Base-by-base conservation (phyloP, 2,797 vertebrate species). In the Tamandua tetradactyla region DNA sequence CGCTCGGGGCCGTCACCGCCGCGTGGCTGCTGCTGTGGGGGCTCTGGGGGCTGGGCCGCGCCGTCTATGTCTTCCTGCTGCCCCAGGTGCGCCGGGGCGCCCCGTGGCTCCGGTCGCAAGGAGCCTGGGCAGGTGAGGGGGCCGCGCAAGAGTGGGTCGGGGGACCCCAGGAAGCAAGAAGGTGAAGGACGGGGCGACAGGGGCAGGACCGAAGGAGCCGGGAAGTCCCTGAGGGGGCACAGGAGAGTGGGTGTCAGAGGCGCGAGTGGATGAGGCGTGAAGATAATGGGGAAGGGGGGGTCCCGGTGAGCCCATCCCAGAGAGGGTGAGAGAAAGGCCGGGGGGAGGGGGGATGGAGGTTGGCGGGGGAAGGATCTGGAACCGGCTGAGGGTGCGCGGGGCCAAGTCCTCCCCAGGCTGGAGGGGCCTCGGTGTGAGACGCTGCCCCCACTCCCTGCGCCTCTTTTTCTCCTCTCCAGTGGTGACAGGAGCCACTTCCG, bases 401-500 rank as follows among this genome's bases (percentile, higher is more conserved):
- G 42, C 47, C 14, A n/a, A 64, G 62, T 6, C 32, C 30, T n/a
- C 3, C 13, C 13, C 62, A n/a, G 32, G 32, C 62, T 62, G 59
- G n/a, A n/a, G n/a, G n/a, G n/a, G n/a, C n/a, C n/a, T n/a, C n/a
- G n/a, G n/a, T n/a, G n/a, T n/a, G n/a, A 66, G 42, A 20, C 18
- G 62, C n/a, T 15, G 23, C 61, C 30, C 15, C 35, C 47, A 47
- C 30, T 59, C 15, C 30, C 35, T 25, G 25, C 2, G 25, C 35
- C 55, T 32, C 32, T 68, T 79, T 18, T 47, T 52, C 40, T 59
- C 37, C 87, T 82, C 27, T 91, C 23, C 86, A 99, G 99, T 99
- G 96, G 98, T 99, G 49, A 99, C 99, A 4, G 99, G 99, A 78
- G 98, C 98, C 59, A 99, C 99, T 1, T 97, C 97, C 23, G 98